These are phyloP conservation scores for Enteromius afrohamiltoni DNA, from an alignment of 2,797 vertebrate genomes.

Conservation along the genomic window DNA sequence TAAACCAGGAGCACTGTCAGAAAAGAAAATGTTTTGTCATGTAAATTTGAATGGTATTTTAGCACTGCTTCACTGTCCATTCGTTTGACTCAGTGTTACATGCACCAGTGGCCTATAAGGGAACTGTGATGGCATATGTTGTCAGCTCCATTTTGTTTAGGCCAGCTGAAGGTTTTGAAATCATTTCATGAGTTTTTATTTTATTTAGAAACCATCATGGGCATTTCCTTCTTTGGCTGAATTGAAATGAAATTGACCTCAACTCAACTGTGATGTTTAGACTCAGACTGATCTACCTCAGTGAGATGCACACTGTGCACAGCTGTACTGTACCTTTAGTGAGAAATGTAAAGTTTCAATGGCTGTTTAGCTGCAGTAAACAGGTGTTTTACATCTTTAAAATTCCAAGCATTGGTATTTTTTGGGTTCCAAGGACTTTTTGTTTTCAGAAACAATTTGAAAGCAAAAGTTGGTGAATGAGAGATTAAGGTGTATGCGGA, in stretches of 20 bases:
- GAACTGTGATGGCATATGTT: conserved; percentile 24
- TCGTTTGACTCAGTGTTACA: conserved; percentile 35
- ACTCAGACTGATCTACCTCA: conserved; percentile 61
- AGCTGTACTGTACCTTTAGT: conserved; percentile 54
- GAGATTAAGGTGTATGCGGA: conserved; percentile 33
- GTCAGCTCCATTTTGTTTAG: conserved; percentile 28
- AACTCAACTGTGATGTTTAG: conserved; percentile 57
- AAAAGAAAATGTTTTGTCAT: conserved; percentile 1
- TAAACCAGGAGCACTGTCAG: conserved; percentile 23
- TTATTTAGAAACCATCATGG: background rate
- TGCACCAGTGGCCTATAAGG: conserved; percentile 38
- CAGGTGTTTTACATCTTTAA: conserved; percentile 55
- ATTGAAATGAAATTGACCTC: conserved; percentile 35
- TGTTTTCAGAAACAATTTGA: conserved; percentile 40
- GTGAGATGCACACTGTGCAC: conserved; percentile 49
- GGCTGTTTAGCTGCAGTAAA: conserved; percentile 57
- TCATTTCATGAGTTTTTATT: conserved; percentile 2
- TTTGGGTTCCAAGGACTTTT: conserved; percentile 34
- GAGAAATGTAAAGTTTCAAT: conserved; percentile 43
- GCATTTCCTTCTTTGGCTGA: conserved; percentile 7
- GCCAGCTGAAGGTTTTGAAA: conserved; percentile 4
- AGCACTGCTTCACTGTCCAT: conserved; percentile 36
- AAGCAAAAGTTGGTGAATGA: conserved; percentile 21
- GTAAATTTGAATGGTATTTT: conserved; percentile 18
- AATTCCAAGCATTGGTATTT: conserved; percentile 51